A percentile compares a stretch with the other conserved stretches of the same genome.
Conservation (phyloP, 2,888 invertebrate species). For the Macropis europaea region DNA sequence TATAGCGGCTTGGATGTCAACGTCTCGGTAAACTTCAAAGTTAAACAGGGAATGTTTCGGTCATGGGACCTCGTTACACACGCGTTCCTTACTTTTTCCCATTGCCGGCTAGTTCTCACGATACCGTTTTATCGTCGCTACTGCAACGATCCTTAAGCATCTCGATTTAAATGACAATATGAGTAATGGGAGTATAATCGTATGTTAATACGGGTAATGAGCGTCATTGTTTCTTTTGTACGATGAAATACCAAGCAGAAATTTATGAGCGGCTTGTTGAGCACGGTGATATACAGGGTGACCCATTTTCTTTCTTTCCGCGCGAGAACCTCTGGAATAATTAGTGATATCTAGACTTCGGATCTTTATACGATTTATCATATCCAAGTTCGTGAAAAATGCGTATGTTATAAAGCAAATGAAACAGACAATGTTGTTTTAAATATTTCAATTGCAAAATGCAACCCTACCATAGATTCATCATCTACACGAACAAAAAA, state of each 20-base stretch:
- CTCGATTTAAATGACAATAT: slow-evolving; percentile 45
- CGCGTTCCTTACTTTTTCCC: slow-evolving; percentile 7
- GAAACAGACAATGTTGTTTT: no score
- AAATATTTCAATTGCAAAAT: no score
- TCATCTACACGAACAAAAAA: no score
- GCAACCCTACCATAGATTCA: no score
- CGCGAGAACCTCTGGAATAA: no score
- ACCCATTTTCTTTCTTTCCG: neutral
- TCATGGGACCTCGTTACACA: slow-evolving; percentile 12
- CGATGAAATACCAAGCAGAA: neutral
- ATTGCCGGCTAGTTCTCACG: slow-evolving; percentile 21
- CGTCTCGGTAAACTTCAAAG: slow-evolving; percentile 61
- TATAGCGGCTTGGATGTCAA: slow-evolving; percentile 59
- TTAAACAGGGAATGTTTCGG: slow-evolving; percentile 51
- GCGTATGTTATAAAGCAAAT: no score
- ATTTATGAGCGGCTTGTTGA: neutral
- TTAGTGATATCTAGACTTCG: no score
- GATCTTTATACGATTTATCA: no score
- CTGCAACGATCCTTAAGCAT: neutral
- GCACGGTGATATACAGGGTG: neutral
- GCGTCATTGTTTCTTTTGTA: slow-evolving; percentile 10
- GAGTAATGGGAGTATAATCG: slow-evolving; percentile 3
- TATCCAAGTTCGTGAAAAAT: no score
- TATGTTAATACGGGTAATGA: neutral
- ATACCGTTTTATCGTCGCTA: neutral